phyloP scores from a whole-genome alignment of 2,113 vertebrate species.

The Dasyornis broadbenti region DNA sequence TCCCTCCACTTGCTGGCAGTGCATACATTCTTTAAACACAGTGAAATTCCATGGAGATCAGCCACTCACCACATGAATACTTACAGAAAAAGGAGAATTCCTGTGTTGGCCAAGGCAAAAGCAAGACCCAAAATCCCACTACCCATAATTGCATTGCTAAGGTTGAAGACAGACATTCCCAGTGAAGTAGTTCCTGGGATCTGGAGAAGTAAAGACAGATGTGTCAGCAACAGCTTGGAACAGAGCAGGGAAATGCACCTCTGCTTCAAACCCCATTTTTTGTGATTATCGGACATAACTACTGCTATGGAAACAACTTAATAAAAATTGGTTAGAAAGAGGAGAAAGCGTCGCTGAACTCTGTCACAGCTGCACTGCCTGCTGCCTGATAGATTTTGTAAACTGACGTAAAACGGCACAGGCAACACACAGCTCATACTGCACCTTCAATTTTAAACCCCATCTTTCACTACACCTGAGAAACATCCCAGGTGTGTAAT shows the following conservation, averaged over 20 bases:
- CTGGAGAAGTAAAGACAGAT: conserved; percentile 45
- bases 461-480: background rate
- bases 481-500: fast-evolving
- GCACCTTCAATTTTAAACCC: background rate
- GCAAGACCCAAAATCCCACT: conserved; percentile 81
- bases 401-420: background rate
- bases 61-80: conserved; percentile 14
- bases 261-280: background rate
- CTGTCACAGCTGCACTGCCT: background rate
- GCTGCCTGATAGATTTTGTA: background rate
- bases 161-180: conserved; percentile 79
- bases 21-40: background rate
- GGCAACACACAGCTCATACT: background rate
- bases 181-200: conserved; percentile 76
- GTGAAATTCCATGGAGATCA: background rate
- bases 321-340: background rate
- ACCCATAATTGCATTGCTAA: conserved; percentile 82
- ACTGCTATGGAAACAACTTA: background rate
- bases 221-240: background rate
- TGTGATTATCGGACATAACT: background rate
- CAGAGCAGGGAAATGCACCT: background rate
- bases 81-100: conserved; percentile 80
- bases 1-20: background rate
- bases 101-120: conserved; percentile 79
- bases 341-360: fast-evolving